These are phyloP conservation scores for Fragum whitleyi DNA, from an alignment of 2,888 invertebrate species.

Conservation along the genomic window DNA sequence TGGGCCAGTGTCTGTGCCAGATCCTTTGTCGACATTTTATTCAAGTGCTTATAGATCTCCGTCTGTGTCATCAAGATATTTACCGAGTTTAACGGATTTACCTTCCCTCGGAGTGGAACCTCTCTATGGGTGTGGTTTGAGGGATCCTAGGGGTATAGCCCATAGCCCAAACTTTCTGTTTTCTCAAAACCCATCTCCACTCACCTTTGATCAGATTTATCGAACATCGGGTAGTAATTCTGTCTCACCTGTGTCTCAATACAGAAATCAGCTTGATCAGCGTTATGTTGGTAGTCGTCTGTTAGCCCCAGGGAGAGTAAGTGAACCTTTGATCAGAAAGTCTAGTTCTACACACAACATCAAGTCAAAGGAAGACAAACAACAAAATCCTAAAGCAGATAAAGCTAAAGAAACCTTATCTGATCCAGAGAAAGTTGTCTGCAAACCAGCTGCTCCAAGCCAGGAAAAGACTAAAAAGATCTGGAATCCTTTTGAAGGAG, in stretches of 20 bases:
- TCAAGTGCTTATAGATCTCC: conserved; percentile 42
- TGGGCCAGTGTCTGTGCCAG: conserved; percentile 41
- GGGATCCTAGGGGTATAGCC: conserved; percentile 55
- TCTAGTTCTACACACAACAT: background rate
- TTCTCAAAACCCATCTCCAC: conserved; percentile 61
- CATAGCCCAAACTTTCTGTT: conserved; percentile 61
- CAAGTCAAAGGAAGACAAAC: conserved; percentile 13
- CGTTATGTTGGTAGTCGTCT: conserved; percentile 43
- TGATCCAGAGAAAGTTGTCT: background rate
- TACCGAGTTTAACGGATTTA: conserved; percentile 49
- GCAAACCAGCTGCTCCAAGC: background rate
- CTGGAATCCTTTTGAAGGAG: conserved; percentile 59
- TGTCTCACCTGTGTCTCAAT: conserved; percentile 60
- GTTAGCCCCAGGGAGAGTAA: conserved; percentile 40
- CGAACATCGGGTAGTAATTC: conserved; percentile 53
- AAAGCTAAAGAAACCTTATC: background rate
- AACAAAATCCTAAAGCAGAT: background rate
- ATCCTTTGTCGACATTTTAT: conserved; percentile 41
- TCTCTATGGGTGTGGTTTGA: conserved; percentile 50
- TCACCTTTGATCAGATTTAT: conserved; percentile 65
- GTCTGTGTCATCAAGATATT: conserved; percentile 31
- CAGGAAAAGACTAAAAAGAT: conserved; percentile 30
- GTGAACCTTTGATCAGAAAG: conserved; percentile 41
- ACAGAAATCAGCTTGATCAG: conserved; percentile 60
- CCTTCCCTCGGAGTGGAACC: conserved; percentile 57